phyloP scores from a whole-genome alignment of 2,113 vertebrate genomes.

The Sylvia atricapilla region DNA sequence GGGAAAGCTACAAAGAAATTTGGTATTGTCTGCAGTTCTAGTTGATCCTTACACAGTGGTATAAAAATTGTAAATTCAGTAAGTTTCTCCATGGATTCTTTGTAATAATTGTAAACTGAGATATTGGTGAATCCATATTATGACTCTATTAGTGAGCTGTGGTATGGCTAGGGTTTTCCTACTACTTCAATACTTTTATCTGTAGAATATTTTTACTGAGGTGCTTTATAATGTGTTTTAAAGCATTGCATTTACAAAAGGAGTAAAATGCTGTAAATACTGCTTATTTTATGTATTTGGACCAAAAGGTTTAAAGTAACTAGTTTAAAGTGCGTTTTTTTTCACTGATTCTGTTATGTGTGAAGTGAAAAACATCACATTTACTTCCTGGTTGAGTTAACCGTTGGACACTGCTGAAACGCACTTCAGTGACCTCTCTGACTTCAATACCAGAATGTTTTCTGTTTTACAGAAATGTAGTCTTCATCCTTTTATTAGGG shows the following conservation, averaged over 20 bases:
- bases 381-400: slow-evolving; percentile 60
- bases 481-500: slow-evolving; percentile 51
- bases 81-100: slow-evolving; percentile 67
- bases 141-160: slow-evolving; percentile 77
- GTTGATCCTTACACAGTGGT: slow-evolving; percentile 42
- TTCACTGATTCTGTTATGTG: slow-evolving; percentile 70
- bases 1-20: slow-evolving; percentile 37
- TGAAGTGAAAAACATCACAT: slow-evolving; percentile 72
- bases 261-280: slow-evolving; percentile 82
- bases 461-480: slow-evolving; percentile 35
- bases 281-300: slow-evolving; percentile 84
- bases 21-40: slow-evolving; percentile 51
- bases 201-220: slow-evolving; percentile 85
- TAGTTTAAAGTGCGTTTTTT: slow-evolving; percentile 70
- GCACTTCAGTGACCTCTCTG: slow-evolving; percentile 56
- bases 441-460: slow-evolving; percentile 47
- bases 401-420: slow-evolving; percentile 54
- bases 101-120: slow-evolving; percentile 69
- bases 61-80: slow-evolving; percentile 53
- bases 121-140: slow-evolving; percentile 71
- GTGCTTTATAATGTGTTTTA: slow-evolving; percentile 87
- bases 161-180: slow-evolving; percentile 78
- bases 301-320: slow-evolving; percentile 78
- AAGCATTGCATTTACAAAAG: slow-evolving; percentile 81
- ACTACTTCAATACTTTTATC: slow-evolving; percentile 80